Evolutionary conservation across 1,140 invertebrate species (phyloP).

Genomic region (Latrodectus geometricus): DNA sequence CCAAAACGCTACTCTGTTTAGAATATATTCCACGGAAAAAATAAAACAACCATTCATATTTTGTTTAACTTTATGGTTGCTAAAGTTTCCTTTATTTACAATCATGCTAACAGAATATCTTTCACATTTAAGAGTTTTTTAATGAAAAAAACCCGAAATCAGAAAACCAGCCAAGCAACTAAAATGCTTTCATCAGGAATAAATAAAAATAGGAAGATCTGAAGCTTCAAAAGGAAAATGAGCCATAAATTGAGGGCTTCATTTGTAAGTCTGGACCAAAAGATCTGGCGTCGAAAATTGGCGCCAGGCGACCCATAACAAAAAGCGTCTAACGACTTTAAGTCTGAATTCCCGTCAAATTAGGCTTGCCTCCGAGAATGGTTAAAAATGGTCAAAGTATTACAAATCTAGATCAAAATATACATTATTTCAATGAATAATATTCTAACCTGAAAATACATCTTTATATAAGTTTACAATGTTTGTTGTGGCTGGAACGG

Average conservation of each 20-base stretch:
- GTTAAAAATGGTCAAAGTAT: background rate
- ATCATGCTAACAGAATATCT: too few species aligned
- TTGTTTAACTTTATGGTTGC: too few species aligned
- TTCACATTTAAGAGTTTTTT: too few species aligned
- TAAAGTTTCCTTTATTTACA: too few species aligned
- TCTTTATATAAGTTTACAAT: too few species aligned
- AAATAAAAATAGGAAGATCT: background rate
- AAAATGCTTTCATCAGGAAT: background rate
- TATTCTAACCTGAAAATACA: too few species aligned
- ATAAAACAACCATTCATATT: too few species aligned
- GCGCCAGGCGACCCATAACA: conserved; percentile 42
- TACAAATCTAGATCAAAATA: too few species aligned
- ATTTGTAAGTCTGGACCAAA: conserved; percentile 43
- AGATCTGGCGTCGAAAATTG: conserved; percentile 40
- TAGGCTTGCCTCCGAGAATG: background rate
- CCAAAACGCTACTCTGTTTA: too few species aligned
- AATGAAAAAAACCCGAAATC: background rate
- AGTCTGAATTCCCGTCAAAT: conserved; percentile 9
- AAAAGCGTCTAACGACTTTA: conserved; percentile 35
- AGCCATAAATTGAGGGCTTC: conserved; percentile 40
- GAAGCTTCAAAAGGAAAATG: conserved; percentile 13
- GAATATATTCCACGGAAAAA: too few species aligned
- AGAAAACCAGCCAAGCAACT: background rate
- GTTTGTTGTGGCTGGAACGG: too few species aligned
- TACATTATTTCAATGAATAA: too few species aligned